phyloP scores from a whole-genome alignment of 2,888 invertebrate genomes.

The Metallyticus violacea region DNA sequence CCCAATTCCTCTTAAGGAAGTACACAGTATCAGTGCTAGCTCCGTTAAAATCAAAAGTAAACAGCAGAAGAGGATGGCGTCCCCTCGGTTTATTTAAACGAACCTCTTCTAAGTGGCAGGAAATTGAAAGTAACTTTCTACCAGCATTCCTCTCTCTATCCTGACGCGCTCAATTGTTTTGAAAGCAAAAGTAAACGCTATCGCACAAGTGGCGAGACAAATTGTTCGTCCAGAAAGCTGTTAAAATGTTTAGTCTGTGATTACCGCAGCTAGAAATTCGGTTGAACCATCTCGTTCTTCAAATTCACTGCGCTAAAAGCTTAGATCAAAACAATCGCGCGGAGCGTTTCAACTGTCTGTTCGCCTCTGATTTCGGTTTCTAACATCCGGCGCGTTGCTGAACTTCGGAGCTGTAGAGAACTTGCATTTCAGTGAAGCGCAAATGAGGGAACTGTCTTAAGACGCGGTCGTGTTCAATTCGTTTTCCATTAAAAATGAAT shows the following conservation, averaged over 20 bases:
- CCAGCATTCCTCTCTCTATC: neutral
- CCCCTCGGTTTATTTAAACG: neutral
- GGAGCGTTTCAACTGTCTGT: neutral
- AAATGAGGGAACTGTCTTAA: too few relatives aligned
- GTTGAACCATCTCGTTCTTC: neutral
- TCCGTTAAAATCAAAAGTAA: neutral
- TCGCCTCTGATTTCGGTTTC: neutral
- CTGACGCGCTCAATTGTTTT: neutral
- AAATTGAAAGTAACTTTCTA: neutral
- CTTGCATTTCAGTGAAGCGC: neutral
- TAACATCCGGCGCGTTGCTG: neutral
- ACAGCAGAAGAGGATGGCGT: neutral
- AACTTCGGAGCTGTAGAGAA: too few relatives aligned
- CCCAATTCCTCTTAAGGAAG: neutral
- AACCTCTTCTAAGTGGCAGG: neutral
- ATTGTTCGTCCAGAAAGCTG: too few relatives aligned
- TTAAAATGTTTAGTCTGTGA: neutral
- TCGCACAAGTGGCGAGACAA: neutral
- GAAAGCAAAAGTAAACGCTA: neutral
- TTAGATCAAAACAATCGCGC: neutral
- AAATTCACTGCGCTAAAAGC: neutral
- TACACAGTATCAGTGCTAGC: neutral
- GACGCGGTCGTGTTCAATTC: too few relatives aligned
- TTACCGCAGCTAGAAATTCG: neutral
- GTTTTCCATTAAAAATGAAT: neutral